Base-by-base conservation (phyloP, 2,888 invertebrate genomes). In the Metopia argyrocephala region DNA sequence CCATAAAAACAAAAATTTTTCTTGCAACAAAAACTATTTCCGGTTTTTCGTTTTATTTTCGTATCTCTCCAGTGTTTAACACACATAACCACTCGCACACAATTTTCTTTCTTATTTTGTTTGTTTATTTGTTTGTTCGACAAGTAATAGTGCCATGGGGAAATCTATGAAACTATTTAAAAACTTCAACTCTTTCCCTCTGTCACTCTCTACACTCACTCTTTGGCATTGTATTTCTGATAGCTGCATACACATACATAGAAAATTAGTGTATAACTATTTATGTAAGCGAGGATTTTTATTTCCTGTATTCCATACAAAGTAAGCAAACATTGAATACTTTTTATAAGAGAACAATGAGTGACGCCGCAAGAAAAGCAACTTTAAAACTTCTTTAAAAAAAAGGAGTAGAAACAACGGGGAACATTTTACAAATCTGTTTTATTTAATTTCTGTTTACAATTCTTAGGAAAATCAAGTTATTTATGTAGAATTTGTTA, bases 161-260 rank as follows among this genome's bases (percentile, higher is more conserved):
- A 57, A 57, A 28, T 68, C 54, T n/a, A 25, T 54, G 25, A 54
- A 68, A 68, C 56, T 68, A 56, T 56, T 56, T 68, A 25, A n/a
- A 45, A 68, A 21, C n/a, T n/a, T n/a, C n/a, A n/a, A n/a, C 27
- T 65, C 7, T 15, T 27, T 4, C 12, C 18, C 3, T 18, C 57
- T 12, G 20, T 48, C 15, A 48, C 2, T 25, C 15, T n/a, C n/a
- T n/a, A 48, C 5, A 18, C 25, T 3, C 38, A 38, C 38, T 38
- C 38, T 2, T n/a, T n/a, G n/a, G n/a, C n/a, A n/a, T n/a, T n/a
- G n/a, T n/a, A n/a, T n/a, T n/a, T n/a, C n/a, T n/a, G n/a, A n/a
- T n/a, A n/a, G n/a, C n/a, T 38, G 38, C 38, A 38, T 38, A 15
- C 38, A 38, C n/a, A n/a, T n/a, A n/a, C n/a, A n/a, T n/a, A n/a